Evolutionary conservation across 2,797 vertebrate species (phyloP).

Genomic region (Melanotaenia parkinsoni): DNA sequence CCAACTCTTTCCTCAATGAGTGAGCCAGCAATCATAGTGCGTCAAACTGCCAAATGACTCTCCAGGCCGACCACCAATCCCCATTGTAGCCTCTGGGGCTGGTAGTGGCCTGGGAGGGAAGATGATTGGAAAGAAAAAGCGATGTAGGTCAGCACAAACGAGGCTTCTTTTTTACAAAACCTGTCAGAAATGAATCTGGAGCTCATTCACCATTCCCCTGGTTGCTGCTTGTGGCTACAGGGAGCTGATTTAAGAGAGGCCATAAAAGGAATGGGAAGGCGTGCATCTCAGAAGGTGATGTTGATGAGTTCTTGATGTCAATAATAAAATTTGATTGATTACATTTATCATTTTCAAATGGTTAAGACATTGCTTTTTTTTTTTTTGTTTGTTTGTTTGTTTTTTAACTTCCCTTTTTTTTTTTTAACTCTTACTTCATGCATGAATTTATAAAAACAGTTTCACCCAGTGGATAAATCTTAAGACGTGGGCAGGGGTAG

Average conservation of each 20-base stretch:
- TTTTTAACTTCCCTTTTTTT: no score
- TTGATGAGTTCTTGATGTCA: conserved; percentile 29
- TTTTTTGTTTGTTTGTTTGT: background rate
- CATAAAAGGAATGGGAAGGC: conserved; percentile 37
- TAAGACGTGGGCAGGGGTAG: conserved; percentile 19
- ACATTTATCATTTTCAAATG: conserved; percentile 13
- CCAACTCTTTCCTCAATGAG: conserved; percentile 55
- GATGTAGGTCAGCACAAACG: conserved; percentile 80
- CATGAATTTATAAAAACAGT: conserved; percentile 36
- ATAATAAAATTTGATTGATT: conserved; percentile 19
- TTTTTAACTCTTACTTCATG: conserved; percentile 7
- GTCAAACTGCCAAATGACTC: conserved; percentile 65
- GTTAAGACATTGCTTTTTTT: background rate
- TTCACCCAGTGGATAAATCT: conserved; percentile 42
- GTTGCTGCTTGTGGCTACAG: conserved; percentile 44
- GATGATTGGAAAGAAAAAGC: conserved; percentile 77
- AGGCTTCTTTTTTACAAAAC: conserved; percentile 61
- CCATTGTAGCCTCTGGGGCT: conserved; percentile 48
- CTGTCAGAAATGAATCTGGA: conserved; percentile 69
- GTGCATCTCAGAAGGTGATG: conserved; percentile 30
- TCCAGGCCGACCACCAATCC: conserved; percentile 48
- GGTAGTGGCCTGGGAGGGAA: conserved; percentile 48
- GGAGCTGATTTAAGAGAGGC: conserved; percentile 59
- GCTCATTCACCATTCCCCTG: conserved; percentile 65
- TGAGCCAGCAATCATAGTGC: conserved; percentile 67